Percentiles rank a stretch among this genome's conserved stretches.
Conservation (phyloP, 2,113 vertebrate species). For the Macrotis lagotis region DNA sequence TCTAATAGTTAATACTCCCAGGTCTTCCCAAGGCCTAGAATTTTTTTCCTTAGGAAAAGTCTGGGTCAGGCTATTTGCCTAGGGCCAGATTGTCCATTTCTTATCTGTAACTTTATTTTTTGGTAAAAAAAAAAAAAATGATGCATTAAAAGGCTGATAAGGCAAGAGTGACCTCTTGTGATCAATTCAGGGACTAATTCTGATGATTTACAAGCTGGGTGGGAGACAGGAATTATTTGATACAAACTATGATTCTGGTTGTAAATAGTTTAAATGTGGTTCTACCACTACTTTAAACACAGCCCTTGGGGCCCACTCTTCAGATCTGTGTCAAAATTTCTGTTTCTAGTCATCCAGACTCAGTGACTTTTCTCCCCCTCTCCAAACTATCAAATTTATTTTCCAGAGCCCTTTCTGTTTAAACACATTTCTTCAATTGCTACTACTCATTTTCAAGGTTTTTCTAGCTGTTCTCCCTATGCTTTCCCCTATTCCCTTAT, state of each 20-base stretch:
- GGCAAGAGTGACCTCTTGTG: conserved; percentile 68
- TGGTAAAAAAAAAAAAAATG: neutral
- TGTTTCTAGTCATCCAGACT: conserved; percentile 8
- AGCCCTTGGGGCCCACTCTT: neutral
- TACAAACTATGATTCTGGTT: neutral
- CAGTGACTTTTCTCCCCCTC: neutral
- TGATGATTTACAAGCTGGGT: neutral
- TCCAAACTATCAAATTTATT: neutral
- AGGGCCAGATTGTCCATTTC: neutral
- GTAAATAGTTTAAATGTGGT: conserved; percentile 1
- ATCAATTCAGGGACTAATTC: conserved; percentile 13
- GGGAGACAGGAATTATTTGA: neutral
- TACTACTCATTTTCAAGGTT: neutral
- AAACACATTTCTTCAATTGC: neutral
- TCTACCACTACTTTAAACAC: neutral
- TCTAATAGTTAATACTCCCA: neutral
- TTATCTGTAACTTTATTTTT: neutral
- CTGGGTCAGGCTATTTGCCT: neutral
- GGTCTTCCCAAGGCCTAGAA: neutral
- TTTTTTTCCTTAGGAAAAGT: conserved; percentile 1
- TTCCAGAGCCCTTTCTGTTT: conserved; percentile 8
- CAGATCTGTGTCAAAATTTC: neutral
- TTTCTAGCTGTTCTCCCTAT: neutral
- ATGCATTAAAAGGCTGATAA: neutral
- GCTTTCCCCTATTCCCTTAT: neutral